A percentile compares a stretch with the other conserved stretches of the same genome.
phyloP scores from a whole-genome alignment of 2,113 vertebrate genomes.

The Archilochus colubris region DNA sequence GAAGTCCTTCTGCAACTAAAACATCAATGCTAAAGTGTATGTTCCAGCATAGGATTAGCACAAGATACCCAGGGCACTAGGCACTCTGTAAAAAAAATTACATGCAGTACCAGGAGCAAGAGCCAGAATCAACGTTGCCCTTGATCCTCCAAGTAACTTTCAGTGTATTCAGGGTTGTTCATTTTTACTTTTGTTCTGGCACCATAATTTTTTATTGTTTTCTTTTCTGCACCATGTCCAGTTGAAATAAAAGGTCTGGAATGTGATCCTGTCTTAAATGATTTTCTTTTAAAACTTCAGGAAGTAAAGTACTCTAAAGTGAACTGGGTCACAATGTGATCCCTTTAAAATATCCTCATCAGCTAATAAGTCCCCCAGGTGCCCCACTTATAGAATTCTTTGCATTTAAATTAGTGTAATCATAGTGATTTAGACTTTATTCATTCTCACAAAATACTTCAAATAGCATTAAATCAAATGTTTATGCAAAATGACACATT shows the following conservation, averaged over 20 bases:
- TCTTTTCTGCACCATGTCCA: background rate
- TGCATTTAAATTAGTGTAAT: background rate
- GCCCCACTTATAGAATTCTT: background rate
- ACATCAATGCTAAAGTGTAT: background rate
- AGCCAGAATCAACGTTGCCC: background rate
- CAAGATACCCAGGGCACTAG: background rate
- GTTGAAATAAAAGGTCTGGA: background rate
- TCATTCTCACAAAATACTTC: background rate
- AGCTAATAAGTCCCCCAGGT: background rate
- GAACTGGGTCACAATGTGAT: background rate
- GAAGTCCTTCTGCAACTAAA: background rate
- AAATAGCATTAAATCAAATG: background rate
- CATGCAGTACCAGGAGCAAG: background rate
- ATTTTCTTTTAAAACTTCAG: background rate
- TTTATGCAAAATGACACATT: background rate
- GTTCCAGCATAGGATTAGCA: background rate
- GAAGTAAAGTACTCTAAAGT: background rate
- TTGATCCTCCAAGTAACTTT: background rate
- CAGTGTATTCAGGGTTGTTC: background rate
- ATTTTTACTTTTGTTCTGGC: background rate
- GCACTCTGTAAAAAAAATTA: background rate
- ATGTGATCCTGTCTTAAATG: background rate
- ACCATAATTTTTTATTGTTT: accelerated
- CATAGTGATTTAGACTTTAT: background rate
- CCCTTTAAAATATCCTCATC: background rate